Conservation (phyloP, 2,113 vertebrate genomes). For the Myrmecophaga tridactyla region DNA sequence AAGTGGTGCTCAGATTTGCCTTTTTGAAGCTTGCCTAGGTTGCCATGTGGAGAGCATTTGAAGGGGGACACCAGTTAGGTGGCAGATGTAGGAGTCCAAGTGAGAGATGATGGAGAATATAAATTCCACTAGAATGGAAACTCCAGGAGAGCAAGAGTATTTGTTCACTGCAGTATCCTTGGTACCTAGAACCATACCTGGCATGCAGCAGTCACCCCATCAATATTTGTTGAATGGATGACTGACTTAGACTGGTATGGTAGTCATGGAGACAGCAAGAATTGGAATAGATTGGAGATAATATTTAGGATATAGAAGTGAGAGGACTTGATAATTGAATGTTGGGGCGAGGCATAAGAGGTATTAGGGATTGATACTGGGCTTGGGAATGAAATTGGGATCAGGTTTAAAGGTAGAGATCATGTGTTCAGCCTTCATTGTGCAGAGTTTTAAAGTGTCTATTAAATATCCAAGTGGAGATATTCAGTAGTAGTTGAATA, state of each 20-base stretch:
- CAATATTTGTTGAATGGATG: neutral
- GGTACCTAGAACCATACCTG: neutral
- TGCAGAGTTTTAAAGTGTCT: neutral
- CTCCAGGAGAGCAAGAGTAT: neutral
- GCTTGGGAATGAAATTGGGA: neutral
- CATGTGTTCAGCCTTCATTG: neutral
- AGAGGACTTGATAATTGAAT: constrained; percentile 8
- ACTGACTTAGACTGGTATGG: neutral
- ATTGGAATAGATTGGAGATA: neutral
- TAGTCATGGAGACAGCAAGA: neutral
- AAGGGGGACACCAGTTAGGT: neutral
- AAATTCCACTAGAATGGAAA: neutral
- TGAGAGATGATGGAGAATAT: neutral
- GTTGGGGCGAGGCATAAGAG: neutral
- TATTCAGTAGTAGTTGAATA: neutral
- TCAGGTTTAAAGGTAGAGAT: neutral
- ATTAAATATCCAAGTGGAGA: neutral
- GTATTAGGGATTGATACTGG: neutral
- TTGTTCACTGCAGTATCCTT: neutral
- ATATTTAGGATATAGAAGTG: neutral
- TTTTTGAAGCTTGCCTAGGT: neutral
- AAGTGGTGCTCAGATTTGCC: neutral
- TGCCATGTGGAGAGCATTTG: neutral
- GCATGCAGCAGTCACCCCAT: neutral
- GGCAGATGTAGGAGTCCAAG: neutral